Evolutionary conservation across 2,113 vertebrate genomes (phyloP), one percentile per base, ranked within the genome.

Genomic region (Anseranas semipalmata): DNA sequence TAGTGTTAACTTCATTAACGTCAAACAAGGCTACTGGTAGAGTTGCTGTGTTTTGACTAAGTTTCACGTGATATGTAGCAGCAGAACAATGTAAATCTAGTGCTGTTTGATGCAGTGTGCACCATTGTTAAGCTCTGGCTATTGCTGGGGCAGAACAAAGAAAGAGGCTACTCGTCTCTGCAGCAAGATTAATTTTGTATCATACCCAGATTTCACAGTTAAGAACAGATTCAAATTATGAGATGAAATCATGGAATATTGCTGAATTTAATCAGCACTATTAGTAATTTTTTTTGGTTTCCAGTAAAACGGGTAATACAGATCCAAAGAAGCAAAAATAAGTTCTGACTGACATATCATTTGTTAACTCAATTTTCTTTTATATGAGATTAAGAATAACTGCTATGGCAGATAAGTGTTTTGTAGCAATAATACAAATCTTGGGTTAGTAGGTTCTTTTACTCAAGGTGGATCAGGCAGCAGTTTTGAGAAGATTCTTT

Each of bases 401-500:
- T 73, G 53, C 13, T 73, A 37, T 60, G 76, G 21, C 66, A 78
- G 48, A 56, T 50, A 72, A 96, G 33, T 43, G 27, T 82, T 94
- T 75, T 91, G 45, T 96, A 95, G 93, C 94, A 97, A 95, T 96
- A 97, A 96, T 82, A 53, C 39, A 73, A 68, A 95, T 82, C 66
- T 35, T 65, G 77, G 67, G 58, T 46, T 59, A n/a, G 52, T 76
- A 58, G 91, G 78, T 95, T 95, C 91, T 95, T 71, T 43, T 91
- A 74, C 39, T 93, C 12, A n/a, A 87, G 53, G 77, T 82, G 32
- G 63, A 83, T 91, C 90, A 87, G 92, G 92, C 77, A 95, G 89
- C 92, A 93, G 90, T 96, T 97, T 96, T 93, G 94, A 96, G 96
- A 96, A 95, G 94, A 83, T 92, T 80, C 43, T 97, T 96, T 95